Percentiles rank a stretch among this genome's conserved stretches.
Conservation (phyloP, 2,797 vertebrate species). For the Eospalax fontanierii region DNA sequence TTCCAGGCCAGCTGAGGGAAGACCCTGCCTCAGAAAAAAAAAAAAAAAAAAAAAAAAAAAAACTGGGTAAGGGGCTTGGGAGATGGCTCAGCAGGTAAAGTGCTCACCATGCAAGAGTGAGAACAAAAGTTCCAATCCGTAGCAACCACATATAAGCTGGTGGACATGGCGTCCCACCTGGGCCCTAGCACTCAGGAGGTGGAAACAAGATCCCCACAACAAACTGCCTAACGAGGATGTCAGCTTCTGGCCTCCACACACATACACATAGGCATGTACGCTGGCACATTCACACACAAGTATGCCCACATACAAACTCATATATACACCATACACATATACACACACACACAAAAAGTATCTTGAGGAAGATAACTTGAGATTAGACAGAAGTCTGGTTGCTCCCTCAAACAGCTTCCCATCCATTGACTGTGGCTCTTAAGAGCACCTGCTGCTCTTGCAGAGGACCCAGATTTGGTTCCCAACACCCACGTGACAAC, state of each 20-base stretch:
- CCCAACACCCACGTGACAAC: too few species aligned
- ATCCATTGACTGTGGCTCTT: background rate
- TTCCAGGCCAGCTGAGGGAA: too few species aligned
- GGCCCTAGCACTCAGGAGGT: background rate
- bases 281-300: background rate
- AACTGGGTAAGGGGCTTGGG: background rate
- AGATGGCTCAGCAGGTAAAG: background rate
- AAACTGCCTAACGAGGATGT: background rate
- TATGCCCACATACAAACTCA: background rate
- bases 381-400: slow-evolving; percentile 1
- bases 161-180: background rate
- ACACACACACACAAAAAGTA: background rate
- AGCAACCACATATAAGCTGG: background rate
- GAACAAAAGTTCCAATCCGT: background rate
- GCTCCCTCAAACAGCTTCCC: background rate
- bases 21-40: too few species aligned
- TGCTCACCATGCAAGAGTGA: background rate
- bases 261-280: background rate
- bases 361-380: background rate
- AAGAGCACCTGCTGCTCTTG: too few species aligned
- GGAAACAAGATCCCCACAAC: background rate
- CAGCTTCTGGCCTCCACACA: background rate
- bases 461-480: too few species aligned
- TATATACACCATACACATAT: background rate
- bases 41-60: too few species aligned